Conservation (phyloP, 2,888 invertebrate genomes). For the Hypsopygia costalis region DNA sequence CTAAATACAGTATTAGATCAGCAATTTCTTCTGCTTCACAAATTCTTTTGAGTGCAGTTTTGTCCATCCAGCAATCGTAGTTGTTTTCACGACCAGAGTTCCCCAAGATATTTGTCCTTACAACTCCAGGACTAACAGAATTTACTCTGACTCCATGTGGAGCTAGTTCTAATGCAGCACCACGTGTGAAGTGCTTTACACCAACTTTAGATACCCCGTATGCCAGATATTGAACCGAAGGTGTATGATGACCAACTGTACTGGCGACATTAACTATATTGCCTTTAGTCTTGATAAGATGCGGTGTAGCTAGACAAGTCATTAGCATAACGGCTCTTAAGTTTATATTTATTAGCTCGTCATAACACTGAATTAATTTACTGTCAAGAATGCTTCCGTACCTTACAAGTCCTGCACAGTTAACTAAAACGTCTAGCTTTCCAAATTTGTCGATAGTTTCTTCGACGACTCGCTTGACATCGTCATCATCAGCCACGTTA, state of each 20-base stretch:
- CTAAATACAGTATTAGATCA: constrained; percentile 31
- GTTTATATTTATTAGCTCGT: constrained; percentile 25
- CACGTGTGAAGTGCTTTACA: constrained; percentile 32
- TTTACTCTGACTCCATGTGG: constrained; percentile 85
- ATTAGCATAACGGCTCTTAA: constrained; percentile 27
- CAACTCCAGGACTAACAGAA: constrained; percentile 19
- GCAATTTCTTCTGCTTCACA: constrained; percentile 24
- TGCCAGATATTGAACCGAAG: constrained; percentile 70
- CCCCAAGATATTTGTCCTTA: not conserved
- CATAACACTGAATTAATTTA: constrained; percentile 21
- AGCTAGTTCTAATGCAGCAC: constrained; percentile 82
- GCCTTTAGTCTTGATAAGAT: constrained; percentile 31
- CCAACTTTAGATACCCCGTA: constrained; percentile 34
- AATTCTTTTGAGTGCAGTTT: not conserved
- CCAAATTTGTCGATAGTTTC: constrained; percentile 27
- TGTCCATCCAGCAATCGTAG: not conserved
- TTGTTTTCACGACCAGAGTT: not conserved
- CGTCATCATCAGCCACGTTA: constrained; percentile 26
- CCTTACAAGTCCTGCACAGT: constrained; percentile 29
- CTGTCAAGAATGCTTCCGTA: constrained; percentile 20
- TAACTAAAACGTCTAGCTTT: constrained; percentile 32
- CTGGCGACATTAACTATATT: constrained; percentile 36
- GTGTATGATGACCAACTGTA: constrained; percentile 61
- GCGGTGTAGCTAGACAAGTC: constrained; percentile 25
- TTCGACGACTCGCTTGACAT: constrained; percentile 20